Conservation (phyloP, 2,797 vertebrate species). For the Cossypha heuglini region DNA sequence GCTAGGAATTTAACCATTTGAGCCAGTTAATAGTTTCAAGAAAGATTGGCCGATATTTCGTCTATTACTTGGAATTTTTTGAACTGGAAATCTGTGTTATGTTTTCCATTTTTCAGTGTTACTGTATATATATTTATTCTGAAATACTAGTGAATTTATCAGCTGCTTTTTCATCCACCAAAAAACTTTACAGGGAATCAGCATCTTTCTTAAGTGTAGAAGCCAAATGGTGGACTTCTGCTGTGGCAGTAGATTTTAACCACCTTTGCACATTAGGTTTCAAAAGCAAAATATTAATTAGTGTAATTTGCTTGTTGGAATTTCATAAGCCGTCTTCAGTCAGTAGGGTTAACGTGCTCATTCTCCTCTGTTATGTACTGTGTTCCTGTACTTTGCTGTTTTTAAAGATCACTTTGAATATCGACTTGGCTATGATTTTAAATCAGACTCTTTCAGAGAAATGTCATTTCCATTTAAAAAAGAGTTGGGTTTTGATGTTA, state of each 20-base stretch:
- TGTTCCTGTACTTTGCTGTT: neutral
- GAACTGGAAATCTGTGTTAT: neutral
- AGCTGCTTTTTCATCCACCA: neutral
- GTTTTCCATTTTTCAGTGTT: neutral
- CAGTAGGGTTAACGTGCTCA: neutral
- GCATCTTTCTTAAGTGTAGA: neutral
- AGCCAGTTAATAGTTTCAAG: neutral
- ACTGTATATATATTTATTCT: neutral
- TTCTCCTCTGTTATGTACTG: neutral
- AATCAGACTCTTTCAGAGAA: neutral
- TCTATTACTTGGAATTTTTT: neutral
- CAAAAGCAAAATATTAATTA: neutral
- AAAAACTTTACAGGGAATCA: neutral
- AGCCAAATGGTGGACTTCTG: neutral
- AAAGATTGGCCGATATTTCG: neutral
- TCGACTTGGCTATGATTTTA: neutral
- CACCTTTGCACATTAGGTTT: neutral
- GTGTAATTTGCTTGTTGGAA: neutral
- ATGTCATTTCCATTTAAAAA: neutral
- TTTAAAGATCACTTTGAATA: neutral
- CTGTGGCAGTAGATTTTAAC: neutral
- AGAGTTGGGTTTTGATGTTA: neutral
- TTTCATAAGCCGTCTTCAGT: neutral
- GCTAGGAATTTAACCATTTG: neutral
- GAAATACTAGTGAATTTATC: neutral